These are phyloP conservation scores for Andrena minutula DNA, from an alignment of 2,888 invertebrate species.

Conservation along the genomic window DNA sequence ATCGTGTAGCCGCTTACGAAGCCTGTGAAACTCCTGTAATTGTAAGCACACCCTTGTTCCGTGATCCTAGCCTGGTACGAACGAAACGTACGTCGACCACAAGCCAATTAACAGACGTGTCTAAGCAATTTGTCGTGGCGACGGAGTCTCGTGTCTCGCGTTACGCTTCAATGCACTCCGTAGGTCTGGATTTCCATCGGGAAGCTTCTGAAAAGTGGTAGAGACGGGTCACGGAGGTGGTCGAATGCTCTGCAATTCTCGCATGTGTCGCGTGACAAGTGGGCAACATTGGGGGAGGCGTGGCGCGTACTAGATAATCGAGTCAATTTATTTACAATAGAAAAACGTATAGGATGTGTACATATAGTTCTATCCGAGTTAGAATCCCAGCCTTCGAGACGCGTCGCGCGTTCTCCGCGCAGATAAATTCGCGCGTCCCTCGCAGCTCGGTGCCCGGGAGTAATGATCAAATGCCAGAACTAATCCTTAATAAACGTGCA, in stretches of 20 bases:
- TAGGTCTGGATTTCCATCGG: no score
- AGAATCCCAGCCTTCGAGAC: not conserved
- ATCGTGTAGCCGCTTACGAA: conserved; percentile 50
- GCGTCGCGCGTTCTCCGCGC: not conserved
- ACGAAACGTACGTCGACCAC: conserved; percentile 13
- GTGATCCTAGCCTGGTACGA: conserved; percentile 6
- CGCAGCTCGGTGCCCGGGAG: conserved; percentile 20
- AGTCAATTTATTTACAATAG: conserved; percentile 76
- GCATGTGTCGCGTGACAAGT: not conserved
- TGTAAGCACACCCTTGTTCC: conserved; percentile 25
- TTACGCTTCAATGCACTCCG: no score
- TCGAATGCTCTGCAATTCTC: not conserved
- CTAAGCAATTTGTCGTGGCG: conserved; percentile 39
- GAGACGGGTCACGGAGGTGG: no score
- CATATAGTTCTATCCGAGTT: conserved; percentile 40
- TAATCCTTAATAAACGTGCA: conserved; percentile 67
- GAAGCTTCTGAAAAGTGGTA: no score
- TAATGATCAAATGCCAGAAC: conserved; percentile 56
- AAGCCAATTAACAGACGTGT: conserved; percentile 52
- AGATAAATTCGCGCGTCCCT: conserved; percentile 7
- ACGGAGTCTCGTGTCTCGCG: not conserved
- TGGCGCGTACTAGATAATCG: conserved; percentile 42
- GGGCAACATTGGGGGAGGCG: not conserved
- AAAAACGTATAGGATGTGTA: conserved; percentile 62
- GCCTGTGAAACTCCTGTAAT: conserved; percentile 42